Base-by-base conservation (phyloP, 35 echinoderm and acorn worm genomes). In the Apostichopus parvimensis region DNA sequence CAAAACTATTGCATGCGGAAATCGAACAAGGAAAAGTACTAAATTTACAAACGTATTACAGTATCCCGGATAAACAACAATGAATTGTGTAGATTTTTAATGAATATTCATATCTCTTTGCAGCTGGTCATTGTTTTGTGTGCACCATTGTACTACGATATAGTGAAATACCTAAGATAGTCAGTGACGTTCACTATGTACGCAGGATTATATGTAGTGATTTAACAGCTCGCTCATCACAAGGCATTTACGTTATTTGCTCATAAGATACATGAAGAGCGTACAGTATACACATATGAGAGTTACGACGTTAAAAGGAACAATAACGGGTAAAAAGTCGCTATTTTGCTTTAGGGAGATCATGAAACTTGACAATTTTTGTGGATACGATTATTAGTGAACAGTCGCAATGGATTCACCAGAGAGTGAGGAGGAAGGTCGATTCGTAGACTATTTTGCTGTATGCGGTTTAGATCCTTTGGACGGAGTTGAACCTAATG, bases 361-460 rank as follows among this genome's bases (percentile, higher is more conserved):
- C 11, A 34, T 57, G 18, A 57, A 54, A 18, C 45, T 82, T 24
- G 26, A 34, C 45, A 52, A 82, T 45, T 53, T 57, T 82, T 45
- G 8, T 17, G 55, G 45, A 54, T 12, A 11, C 79, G 23, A 75
- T 18, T 7, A n/a, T 58, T 22, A 58, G 53, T 56, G 58, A 60
- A 84, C 20, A 23, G 23, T 22, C 28, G 86, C 34, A 76, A 96
- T 96, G 95, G 95, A 93, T 91, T 96, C 95, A 52, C 93, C 92
- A 22, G 95, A 88, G n/a, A 88, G 92, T 71, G 92, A 96, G 71
- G 88, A 96, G 64, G 92, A 88, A 12, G 90, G 82, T 77, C 80
- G 95, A 62, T 94, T 96, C 66, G 95, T 96, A 34, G 95, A 96
- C 84, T 96, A 96, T 92, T 96, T 96, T 77, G 92, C 77, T 59